Conservation (phyloP, 2,888 invertebrate species). For the Meteorus cinctellus region DNA sequence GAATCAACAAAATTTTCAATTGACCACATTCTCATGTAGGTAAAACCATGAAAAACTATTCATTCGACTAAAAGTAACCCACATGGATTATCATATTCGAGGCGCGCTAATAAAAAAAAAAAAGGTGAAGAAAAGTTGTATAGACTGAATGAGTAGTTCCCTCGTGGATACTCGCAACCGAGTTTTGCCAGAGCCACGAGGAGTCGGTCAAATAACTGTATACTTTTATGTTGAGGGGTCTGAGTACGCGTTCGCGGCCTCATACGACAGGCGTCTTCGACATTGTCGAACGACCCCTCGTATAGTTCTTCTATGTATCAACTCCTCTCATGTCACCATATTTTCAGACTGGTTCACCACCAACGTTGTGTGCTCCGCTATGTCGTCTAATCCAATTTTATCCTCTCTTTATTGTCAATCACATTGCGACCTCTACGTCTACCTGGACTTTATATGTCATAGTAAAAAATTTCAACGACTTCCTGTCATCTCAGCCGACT, state of each 20-base stretch:
- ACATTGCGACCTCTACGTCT: constrained; percentile 23
- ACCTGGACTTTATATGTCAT: not conserved
- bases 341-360: constrained; percentile 49
- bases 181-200: constrained; percentile 56
- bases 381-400: constrained; percentile 36
- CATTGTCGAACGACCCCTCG: constrained; percentile 47
- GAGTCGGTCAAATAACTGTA: constrained; percentile 73
- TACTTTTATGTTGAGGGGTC: constrained; percentile 64
- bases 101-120: not conserved
- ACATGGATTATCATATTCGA: not conserved
- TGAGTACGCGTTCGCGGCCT: constrained; percentile 59
- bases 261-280: constrained; percentile 67
- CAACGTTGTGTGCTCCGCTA: constrained; percentile 35
- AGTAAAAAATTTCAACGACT: constrained; percentile 7
- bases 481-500: not conserved
- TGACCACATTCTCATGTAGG: too few species aligned
- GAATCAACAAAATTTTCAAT: too few species aligned
- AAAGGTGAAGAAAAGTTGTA: constrained; percentile 8
- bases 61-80: too few species aligned
- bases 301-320: not conserved
- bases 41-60: too few species aligned
- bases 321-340: constrained; percentile 27
- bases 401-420: constrained; percentile 37
- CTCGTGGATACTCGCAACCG: constrained; percentile 39
- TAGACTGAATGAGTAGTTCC: constrained; percentile 5